A percentile compares a stretch with the other conserved stretches of the same genome.
Evolutionary conservation across 2,888 invertebrate species (phyloP).

Genomic region (Liodrosophila aerea): DNA sequence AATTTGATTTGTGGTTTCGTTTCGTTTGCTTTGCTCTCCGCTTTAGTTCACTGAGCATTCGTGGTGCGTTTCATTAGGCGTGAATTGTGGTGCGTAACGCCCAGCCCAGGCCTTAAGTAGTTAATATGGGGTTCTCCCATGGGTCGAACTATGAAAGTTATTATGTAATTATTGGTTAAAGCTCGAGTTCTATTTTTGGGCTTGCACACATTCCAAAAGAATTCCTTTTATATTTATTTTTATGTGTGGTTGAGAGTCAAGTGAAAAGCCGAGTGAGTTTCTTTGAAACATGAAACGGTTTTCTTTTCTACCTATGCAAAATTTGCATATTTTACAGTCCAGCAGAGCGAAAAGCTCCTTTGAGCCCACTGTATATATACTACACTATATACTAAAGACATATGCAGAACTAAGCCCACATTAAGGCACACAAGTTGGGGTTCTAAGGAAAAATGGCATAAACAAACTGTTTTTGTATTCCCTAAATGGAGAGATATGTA

Average conservation of each 20-base stretch:
- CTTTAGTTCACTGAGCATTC: constrained; percentile 45
- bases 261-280: not conserved
- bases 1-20: constrained; percentile 70
- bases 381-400: not conserved
- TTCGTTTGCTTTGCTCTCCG: constrained; percentile 22
- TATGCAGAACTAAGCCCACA: constrained; percentile 3
- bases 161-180: no score
- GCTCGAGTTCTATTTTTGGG: no score
- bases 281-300: not conserved
- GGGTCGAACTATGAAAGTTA: not conserved
- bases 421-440: constrained; percentile 4
- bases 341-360: constrained; percentile 14
- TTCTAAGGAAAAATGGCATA: constrained; percentile 27
- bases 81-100: constrained; percentile 56
- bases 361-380: constrained; percentile 3
- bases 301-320: not conserved
- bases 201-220: no score
- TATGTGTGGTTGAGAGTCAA: no score
- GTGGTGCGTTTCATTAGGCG: constrained; percentile 64
- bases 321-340: constrained; percentile 22
- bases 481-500: no score
- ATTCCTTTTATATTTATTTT: no score
- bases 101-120: constrained; percentile 59
- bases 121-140: constrained; percentile 53
- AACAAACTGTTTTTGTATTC: not conserved